A percentile compares a stretch with the other conserved stretches of the same genome.
These are phyloP conservation scores for Lepidochrysops patricia DNA, from an alignment of 2,888 invertebrate genomes.

Conservation along the genomic window DNA sequence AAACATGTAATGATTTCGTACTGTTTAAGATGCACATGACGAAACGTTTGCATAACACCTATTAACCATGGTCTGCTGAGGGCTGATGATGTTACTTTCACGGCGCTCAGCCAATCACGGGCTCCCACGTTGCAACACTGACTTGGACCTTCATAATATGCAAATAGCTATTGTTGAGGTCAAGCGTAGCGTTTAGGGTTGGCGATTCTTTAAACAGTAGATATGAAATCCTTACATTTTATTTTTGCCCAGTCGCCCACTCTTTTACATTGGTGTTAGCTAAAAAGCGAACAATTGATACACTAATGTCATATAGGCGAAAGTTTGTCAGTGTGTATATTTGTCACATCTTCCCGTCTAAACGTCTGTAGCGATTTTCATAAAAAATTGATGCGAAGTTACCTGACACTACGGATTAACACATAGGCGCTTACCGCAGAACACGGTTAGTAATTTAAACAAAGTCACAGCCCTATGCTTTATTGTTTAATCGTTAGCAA, in stretches of 20 bases:
- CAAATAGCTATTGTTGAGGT: conserved; percentile 11
- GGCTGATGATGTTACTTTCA: conserved; percentile 3
- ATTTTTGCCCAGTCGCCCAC: no score
- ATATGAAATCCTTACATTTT: not conserved
- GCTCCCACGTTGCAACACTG: not conserved
- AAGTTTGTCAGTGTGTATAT: no score
- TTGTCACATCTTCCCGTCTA: no score
- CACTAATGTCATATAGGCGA: no score
- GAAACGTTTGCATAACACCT: not conserved
- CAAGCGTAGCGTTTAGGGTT: not conserved
- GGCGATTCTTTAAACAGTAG: not conserved
- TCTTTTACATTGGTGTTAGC: no score
- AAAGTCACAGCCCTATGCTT: not conserved
- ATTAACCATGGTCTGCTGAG: not conserved
- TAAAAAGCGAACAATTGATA: no score
- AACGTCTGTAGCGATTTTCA: no score
- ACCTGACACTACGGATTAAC: no score
- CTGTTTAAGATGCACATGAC: not conserved
- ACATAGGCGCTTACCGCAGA: no score
- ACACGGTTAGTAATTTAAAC: no score
- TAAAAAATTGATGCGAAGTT: no score
- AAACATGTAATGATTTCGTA: no score
- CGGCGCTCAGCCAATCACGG: not conserved
- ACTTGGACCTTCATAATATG: conserved; percentile 14
- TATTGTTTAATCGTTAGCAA: not conserved